Conservation (phyloP, 1,140 invertebrate genomes). For the Bombus terrestris region DNA sequence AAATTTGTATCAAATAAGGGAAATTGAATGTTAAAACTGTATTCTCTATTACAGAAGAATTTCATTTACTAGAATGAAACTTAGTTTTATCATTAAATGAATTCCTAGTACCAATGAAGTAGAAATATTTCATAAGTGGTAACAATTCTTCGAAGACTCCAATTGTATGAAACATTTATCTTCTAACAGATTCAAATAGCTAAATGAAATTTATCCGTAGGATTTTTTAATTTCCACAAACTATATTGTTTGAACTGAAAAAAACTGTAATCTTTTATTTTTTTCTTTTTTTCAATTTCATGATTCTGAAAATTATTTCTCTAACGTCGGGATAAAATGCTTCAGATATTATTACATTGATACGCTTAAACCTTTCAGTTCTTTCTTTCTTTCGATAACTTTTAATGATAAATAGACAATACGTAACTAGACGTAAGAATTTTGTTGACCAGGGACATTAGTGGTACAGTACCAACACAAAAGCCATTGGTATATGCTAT, state of each 20-base stretch:
- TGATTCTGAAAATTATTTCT: not conserved
- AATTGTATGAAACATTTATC: not conserved
- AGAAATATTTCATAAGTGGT: not conserved
- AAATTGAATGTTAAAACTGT: no score
- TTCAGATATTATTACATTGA: not conserved
- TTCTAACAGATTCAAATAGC: not conserved
- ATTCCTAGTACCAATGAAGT: not conserved
- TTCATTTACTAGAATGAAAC: no score
- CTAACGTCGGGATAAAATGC: not conserved
- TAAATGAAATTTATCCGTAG: not conserved
- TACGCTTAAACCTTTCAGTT: not conserved
- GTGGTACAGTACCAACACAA: not conserved
- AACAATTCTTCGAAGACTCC: not conserved
- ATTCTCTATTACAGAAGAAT: no score
- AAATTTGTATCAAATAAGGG: no score
- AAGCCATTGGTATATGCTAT: slow-evolving; percentile 11
- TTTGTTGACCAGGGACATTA: not conserved
- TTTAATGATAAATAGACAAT: not conserved
- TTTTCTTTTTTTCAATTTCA: not conserved
- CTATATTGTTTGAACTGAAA: no score
- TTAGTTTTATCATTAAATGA: not conserved
- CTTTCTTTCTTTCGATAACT: not conserved
- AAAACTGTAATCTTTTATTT: no score
- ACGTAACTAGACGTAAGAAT: not conserved
- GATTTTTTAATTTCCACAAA: not conserved